These are phyloP conservation scores for Rallus crepitans DNA, from an alignment of 2,797 vertebrate genomes.

Conservation along the genomic window DNA sequence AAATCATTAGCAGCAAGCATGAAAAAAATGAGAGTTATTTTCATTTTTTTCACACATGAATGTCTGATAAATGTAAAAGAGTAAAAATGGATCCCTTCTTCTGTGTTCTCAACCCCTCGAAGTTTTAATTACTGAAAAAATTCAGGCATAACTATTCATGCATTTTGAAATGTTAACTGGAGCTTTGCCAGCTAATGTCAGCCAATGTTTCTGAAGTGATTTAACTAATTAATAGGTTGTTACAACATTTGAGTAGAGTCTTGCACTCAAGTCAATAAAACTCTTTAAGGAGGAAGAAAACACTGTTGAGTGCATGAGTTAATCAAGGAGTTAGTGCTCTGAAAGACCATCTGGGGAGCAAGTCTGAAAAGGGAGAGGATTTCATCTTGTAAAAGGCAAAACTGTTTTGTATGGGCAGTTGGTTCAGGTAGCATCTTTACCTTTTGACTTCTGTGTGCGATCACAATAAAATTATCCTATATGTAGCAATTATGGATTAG, in stretches of 20 bases:
- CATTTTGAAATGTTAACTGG: conserved; percentile 46
- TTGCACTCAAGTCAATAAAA: conserved; percentile 62
- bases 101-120: neutral
- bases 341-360: neutral
- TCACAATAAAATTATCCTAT: neutral
- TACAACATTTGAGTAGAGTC: conserved; percentile 43
- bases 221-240: conserved; percentile 60
- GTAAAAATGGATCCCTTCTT: neutral
- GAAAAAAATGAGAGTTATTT: neutral
- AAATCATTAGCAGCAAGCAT: conserved; percentile 19
- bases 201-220: conserved; percentile 51
- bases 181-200: conserved; percentile 33
- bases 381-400: neutral
- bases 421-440: neutral
- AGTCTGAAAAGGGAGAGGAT: neutral
- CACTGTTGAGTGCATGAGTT: conserved; percentile 12
- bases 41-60: neutral
- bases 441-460: neutral
- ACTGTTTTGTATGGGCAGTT: neutral
- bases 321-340: conserved; percentile 36
- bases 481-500: neutral
- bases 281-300: conserved; percentile 52
- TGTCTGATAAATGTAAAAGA: conserved; percentile 43
- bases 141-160: neutral
- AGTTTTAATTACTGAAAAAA: conserved; percentile 62